These are phyloP conservation scores for Mechanitis mazaeus DNA, from an alignment of 2,888 invertebrate species.

Conservation along the genomic window DNA sequence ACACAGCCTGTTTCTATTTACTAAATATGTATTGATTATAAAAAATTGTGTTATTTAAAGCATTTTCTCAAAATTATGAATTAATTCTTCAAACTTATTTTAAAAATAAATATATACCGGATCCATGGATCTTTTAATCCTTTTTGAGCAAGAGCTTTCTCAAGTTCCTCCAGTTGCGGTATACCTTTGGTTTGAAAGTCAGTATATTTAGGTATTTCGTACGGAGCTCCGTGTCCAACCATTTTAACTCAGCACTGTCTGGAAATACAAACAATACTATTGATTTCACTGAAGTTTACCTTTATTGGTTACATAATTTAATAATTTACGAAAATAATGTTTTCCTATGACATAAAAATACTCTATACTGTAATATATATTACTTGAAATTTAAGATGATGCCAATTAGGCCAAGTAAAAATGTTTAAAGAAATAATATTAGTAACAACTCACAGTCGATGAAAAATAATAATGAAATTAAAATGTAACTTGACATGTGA, in stretches of 20 bases:
- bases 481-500: no score
- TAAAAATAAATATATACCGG: slow-evolving; percentile 66
- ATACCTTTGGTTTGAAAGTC: slow-evolving; percentile 84
- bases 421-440: no score
- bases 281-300: slow-evolving; percentile 13
- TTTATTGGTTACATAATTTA: slow-evolving; percentile 22
- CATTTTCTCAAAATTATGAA: not conserved
- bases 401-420: no score
- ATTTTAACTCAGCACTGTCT: slow-evolving; percentile 34
- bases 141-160: slow-evolving; percentile 79
- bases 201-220: slow-evolving; percentile 82
- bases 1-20: no score
- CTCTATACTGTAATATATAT: no score
- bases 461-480: no score
- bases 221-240: slow-evolving; percentile 71
- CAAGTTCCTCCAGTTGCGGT: slow-evolving; percentile 79
- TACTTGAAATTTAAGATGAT: no score
- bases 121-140: slow-evolving; percentile 92
- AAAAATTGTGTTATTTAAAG: no score
- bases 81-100: no score
- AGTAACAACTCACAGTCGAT: no score
- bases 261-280: slow-evolving; percentile 9
- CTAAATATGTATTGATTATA: no score
- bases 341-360: not conserved
- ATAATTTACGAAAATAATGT: not conserved